These are phyloP conservation scores for Nibea coibor DNA, from an alignment of 2,113 vertebrate genomes.

Conservation along the genomic window DNA sequence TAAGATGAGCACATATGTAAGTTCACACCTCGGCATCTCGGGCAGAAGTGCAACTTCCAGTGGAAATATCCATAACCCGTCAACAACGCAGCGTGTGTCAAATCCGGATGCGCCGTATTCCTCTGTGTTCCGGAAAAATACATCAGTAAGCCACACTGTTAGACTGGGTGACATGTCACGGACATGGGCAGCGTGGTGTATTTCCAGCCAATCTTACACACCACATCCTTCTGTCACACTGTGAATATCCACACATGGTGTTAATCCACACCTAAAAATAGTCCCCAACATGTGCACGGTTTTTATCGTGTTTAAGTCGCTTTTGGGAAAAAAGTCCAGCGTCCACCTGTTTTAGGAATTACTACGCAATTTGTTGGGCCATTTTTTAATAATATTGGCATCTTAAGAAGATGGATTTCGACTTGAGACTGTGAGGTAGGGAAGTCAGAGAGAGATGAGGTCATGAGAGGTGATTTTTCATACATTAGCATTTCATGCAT, in stretches of 20 bases:
- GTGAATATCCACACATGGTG: not conserved
- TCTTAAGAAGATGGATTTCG: too few species aligned
- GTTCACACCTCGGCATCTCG: slow-evolving; percentile 4
- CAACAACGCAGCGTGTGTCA: not conserved
- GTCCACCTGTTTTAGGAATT: too few species aligned
- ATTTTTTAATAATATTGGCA: too few species aligned
- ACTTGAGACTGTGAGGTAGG: too few species aligned
- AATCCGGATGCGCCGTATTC: not conserved
- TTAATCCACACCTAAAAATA: too few species aligned
- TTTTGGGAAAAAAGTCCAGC: too few species aligned
- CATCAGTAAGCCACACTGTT: not conserved
- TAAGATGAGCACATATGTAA: not conserved
- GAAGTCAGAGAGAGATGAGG: too few species aligned
- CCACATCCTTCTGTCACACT: not conserved
- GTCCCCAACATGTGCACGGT: not conserved
- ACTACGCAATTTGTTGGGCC: too few species aligned
- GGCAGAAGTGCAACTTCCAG: not conserved
- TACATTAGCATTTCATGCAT: not conserved
- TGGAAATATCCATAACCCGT: not conserved
- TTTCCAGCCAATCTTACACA: not conserved
- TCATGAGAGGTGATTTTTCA: too few species aligned
- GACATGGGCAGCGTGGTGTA: not conserved
- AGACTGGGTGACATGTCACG: not conserved
- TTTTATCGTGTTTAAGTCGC: not conserved
- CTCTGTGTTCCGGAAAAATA: not conserved